Percentiles rank a stretch among this genome's conserved stretches.
These are phyloP conservation scores for Pteronotus mesoamericanus DNA, from an alignment of 2,797 vertebrate genomes.

Conservation along the genomic window DNA sequence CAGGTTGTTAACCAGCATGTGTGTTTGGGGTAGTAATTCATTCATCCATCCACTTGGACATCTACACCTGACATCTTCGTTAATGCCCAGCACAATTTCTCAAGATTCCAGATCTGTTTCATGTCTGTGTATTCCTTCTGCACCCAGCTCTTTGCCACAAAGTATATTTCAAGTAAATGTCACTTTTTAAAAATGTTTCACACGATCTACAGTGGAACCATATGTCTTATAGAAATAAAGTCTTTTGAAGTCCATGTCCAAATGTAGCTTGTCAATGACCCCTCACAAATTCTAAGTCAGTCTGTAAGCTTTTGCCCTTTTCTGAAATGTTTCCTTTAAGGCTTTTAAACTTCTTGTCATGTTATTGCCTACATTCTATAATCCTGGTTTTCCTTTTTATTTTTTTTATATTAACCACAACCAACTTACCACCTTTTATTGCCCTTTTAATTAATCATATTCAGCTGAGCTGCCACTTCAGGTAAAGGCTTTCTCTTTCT, in stretches of 20 bases:
- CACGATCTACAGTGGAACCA: conserved; percentile 45
- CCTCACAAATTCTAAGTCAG: conserved; percentile 57
- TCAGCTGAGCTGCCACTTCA: background rate
- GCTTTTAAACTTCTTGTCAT: conserved; percentile 19
- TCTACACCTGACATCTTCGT: conserved; percentile 71
- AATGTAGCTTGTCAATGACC: conserved; percentile 54
- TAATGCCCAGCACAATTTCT: conserved; percentile 57
- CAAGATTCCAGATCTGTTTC: conserved; percentile 41
- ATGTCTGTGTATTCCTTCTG: conserved; percentile 57
- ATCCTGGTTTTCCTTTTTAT: background rate
- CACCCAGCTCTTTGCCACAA: conserved; percentile 36
- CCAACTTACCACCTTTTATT: conserved; percentile 6
- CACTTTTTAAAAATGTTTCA: conserved; percentile 27
- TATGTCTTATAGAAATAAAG: conserved; percentile 57
- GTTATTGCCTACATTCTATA: conserved; percentile 5
- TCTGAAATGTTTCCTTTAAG: conserved; percentile 55
- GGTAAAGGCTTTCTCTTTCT: background rate
- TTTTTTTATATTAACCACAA: background rate
- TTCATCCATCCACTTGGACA: conserved; percentile 70
- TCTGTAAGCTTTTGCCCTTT: conserved; percentile 42
- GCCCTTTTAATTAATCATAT: conserved; percentile 17
- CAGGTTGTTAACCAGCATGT: conserved; percentile 70
- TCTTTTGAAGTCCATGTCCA: conserved; percentile 49
- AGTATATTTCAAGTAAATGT: conserved; percentile 59
- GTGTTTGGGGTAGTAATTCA: conserved; percentile 62